A percentile compares a stretch with the other conserved stretches of the same genome.
phyloP scores from a whole-genome alignment of 23 tunicate species.

The Trididemnum miniatum region DNA sequence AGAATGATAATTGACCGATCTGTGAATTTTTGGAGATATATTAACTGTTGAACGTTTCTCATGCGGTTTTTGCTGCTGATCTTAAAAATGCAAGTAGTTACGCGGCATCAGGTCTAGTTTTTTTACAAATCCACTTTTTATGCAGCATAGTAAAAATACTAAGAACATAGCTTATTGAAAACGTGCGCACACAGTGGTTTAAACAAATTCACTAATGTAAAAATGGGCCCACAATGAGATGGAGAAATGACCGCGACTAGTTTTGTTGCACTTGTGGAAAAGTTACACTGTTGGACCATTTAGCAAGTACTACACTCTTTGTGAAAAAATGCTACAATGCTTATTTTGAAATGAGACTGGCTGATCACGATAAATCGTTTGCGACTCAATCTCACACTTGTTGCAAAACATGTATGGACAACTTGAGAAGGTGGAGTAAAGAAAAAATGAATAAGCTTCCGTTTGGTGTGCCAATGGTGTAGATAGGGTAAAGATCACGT shows the following conservation, averaged over 20 bases:
- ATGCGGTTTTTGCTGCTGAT: not conserved
- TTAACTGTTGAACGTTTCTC: not conserved
- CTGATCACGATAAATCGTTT: not conserved
- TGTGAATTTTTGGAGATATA: constrained; percentile 3
- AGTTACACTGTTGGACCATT: not conserved
- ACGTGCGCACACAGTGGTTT: not conserved
- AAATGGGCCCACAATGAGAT: not conserved
- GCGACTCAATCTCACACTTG: constrained; percentile 1
- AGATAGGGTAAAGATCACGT: not conserved
- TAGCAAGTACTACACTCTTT: constrained; percentile 7
- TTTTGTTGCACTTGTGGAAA: constrained; percentile 8
- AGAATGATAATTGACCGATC: too few relatives aligned
- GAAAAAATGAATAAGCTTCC: not conserved
- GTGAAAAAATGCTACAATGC: constrained; percentile 11
- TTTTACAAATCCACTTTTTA: too few relatives aligned
- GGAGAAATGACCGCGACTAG: not conserved
- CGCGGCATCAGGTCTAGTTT: constrained; percentile 2
- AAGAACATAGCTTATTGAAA: not conserved
- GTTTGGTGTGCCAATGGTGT: constrained; percentile 8
- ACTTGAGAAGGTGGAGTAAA: constrained; percentile 9
- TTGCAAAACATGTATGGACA: not conserved
- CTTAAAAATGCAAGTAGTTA: constrained; percentile 3
- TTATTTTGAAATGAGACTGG: not conserved
- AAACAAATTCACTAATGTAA: not conserved
- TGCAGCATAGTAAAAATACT: not conserved